phyloP scores from a whole-genome alignment of 2,113 vertebrate genomes.

The Cyprinodon brontotheroides region DNA sequence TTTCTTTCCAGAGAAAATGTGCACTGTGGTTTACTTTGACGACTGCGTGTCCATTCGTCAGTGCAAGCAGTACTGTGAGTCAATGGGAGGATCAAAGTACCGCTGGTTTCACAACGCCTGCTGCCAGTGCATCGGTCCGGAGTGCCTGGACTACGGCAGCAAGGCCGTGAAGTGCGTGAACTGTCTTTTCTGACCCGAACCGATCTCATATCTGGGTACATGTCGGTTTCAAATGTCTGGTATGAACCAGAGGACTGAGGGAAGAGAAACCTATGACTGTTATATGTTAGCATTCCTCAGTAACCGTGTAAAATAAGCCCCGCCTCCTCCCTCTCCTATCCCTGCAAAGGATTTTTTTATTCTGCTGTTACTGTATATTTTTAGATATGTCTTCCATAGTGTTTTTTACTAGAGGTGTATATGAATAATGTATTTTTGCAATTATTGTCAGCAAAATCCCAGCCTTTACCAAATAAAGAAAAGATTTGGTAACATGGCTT shows the following conservation, averaged over 20 bases:
- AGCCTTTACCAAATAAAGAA: constrained; percentile 73
- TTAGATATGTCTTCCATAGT: constrained; percentile 70
- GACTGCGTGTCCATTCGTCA: constrained; percentile 98
- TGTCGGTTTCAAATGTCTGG: constrained; percentile 59
- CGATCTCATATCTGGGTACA: constrained; percentile 46
- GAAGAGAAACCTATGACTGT: constrained; percentile 59
- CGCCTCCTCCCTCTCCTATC: constrained; percentile 3
- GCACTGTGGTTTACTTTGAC: constrained; percentile 98
- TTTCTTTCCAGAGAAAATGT: constrained; percentile 83
- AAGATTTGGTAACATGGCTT: constrained; percentile 63
- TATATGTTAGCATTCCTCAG: constrained; percentile 62
- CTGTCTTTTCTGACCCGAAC: constrained; percentile 87
- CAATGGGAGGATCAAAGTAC: constrained; percentile 98
- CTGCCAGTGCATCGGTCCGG: constrained; percentile 97
- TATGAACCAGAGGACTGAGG: constrained; percentile 57
- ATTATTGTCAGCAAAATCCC: constrained; percentile 54
- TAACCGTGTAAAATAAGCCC: constrained; percentile 71
- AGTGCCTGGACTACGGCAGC: constrained; percentile 97
- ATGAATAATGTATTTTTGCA: constrained; percentile 79
- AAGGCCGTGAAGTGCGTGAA: constrained; percentile 97
- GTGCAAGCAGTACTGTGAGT: constrained; percentile 97
- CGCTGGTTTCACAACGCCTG: constrained; percentile 99
- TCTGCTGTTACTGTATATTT: constrained; percentile 80
- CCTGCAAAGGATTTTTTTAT: constrained; percentile 74
- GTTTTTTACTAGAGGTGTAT: constrained; percentile 75